phyloP scores from a whole-genome alignment of 2,797 vertebrate genomes.

The Aulostomus chinensis region DNA sequence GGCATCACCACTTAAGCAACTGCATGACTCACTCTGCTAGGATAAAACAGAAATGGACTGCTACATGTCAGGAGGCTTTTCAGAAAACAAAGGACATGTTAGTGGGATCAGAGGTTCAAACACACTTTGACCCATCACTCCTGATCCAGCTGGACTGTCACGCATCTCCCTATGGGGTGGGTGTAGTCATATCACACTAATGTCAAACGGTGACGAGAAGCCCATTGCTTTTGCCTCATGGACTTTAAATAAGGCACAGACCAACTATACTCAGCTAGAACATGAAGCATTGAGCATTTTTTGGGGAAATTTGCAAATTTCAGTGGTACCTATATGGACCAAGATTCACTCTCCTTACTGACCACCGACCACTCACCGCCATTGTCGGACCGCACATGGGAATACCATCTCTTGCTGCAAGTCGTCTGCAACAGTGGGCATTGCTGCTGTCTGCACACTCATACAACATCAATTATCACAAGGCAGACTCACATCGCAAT shows the following conservation, averaged over 20 bases:
- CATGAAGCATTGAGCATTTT: background rate
- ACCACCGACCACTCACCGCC: constrained; percentile 4
- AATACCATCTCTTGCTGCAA: background rate
- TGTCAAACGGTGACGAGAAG: background rate
- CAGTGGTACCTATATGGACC: background rate
- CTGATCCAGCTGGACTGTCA: constrained; percentile 1
- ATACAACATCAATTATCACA: constrained; percentile 14
- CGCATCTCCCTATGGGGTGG: background rate
- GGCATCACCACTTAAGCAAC: background rate
- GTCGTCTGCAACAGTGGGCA: background rate
- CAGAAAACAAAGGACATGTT: background rate
- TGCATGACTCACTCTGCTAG: background rate
- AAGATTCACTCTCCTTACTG: constrained; percentile 3
- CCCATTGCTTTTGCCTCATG: constrained; percentile 4
- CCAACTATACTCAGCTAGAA: constrained; percentile 12
- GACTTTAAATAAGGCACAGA: constrained; percentile 5
- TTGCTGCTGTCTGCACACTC: constrained; percentile 18
- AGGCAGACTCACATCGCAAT: constrained; percentile 1
- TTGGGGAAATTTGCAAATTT: background rate
- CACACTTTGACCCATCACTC: background rate
- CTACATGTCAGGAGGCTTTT: constrained; percentile 4
- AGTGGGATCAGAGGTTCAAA: background rate
- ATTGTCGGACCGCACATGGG: background rate
- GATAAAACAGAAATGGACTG: background rate
- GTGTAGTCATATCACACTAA: background rate